Conservation (phyloP, 2,113 vertebrate genomes). For the Acanthisitta chloris region DNA sequence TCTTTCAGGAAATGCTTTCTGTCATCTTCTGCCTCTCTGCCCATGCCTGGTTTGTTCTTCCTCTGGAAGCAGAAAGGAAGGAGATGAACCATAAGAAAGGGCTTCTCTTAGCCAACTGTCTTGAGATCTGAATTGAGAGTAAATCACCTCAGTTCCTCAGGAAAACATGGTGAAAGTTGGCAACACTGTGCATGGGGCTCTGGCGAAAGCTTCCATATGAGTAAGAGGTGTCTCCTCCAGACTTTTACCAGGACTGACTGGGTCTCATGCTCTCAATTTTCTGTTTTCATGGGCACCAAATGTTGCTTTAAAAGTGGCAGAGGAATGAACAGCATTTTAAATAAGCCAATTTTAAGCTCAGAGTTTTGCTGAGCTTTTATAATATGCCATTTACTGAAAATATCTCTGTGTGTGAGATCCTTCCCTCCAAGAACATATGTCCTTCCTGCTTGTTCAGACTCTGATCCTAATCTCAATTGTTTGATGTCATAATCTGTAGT, state of each 20-base stretch:
- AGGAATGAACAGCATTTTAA: not conserved
- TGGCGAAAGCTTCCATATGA: not conserved
- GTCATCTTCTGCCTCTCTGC: not conserved
- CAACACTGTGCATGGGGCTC: not conserved
- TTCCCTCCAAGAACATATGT: constrained; percentile 41
- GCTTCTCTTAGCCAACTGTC: not conserved
- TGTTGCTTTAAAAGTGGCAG: constrained; percentile 3
- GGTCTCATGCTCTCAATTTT: not conserved
- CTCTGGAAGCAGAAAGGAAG: not conserved
- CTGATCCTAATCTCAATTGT: constrained; percentile 52
- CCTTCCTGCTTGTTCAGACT: constrained; percentile 48
- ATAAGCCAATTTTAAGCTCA: not conserved
- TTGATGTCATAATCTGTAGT: constrained; percentile 57
- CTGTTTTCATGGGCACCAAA: not conserved
- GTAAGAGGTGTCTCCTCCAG: not conserved
- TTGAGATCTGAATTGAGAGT: not conserved
- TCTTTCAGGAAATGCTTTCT: not conserved
- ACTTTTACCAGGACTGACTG: not conserved
- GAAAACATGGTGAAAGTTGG: not conserved
- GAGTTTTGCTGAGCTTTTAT: constrained; percentile 35
- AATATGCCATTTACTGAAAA: constrained; percentile 43
- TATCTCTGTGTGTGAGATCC: constrained; percentile 31
- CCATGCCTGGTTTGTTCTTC: not conserved
- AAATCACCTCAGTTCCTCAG: not conserved
- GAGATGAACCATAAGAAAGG: not conserved